Evolutionary conservation across 2,113 vertebrate species (phyloP), one percentile per base, ranked within the genome.

Genomic region (Melanotaenia duboulayi): DNA sequence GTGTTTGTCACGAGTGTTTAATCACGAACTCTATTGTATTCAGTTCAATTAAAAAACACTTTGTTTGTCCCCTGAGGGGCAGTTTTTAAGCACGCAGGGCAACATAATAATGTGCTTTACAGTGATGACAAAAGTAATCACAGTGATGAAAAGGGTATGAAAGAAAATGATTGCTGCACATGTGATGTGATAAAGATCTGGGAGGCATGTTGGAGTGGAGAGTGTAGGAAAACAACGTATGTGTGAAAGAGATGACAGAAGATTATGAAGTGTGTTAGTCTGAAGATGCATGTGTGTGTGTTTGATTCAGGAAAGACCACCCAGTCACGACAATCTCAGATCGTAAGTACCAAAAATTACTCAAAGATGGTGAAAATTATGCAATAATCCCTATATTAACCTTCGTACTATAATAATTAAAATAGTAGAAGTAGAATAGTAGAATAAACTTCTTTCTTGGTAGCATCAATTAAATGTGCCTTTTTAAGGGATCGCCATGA

Each of bases 251-350:
- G 8, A 12, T 69, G 11, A 52, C 7, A 0, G 8, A 3, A 11
- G 28, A 35, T 46, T 4, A 32, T 16, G 23, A 17, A 20, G 20
- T 24, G 2, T 71, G 20, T 60, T 22, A 20, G n/a, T 62, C 58
- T 69, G 2, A 76, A 1, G 24, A 4, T 56, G 19, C 16, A 11
- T 73, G 32, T 67, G 12, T 59, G 19, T 78, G 11, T 83, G 32
- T 72, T 61, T 78, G n/a, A 63, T 76, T 71, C 68, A 92, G 91
- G 80, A 77, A 37, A n/a, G 61, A 65, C 48, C 11, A 23, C 17
- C 39, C 4, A 3, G 0, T 37, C 78, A 80, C 20, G 65, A 57
- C 59, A 73, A 65, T 40, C 12, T 25, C 5, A 12, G 8, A 56
- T n/a, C 76, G 92, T 93, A 71, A 65, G 74, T 67, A 37, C 0